Evolutionary conservation across 1,140 invertebrate species (phyloP).

Genomic region (Oscheius sp.): DNA sequence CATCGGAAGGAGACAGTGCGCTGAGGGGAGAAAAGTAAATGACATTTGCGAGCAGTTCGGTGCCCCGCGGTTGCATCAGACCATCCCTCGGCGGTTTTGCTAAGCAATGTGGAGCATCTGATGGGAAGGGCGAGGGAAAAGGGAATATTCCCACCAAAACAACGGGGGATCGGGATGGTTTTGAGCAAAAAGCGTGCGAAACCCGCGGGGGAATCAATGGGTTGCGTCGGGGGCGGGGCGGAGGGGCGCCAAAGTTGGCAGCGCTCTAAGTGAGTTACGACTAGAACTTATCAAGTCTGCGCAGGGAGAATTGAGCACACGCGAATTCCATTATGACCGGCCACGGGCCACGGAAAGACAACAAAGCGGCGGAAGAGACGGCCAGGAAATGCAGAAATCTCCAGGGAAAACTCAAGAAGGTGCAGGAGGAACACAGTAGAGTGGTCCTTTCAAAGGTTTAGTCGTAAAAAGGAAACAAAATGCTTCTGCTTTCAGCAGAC

Average conservation of each 20-base stretch:
- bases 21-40: background rate
- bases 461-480: no score
- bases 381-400: no score
- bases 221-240: background rate
- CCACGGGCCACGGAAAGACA: no score
- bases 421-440: no score
- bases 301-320: no score
- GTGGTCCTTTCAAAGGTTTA: no score
- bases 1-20: background rate
- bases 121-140: background rate
- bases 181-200: background rate
- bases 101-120: background rate
- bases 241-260: background rate
- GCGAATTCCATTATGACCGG: no score
- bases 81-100: background rate
- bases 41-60: background rate
- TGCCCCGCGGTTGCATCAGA: background rate
- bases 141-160: background rate
- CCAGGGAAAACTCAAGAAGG: no score
- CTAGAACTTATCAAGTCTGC: no score
- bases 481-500: no score
- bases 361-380: no score
- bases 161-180: background rate
- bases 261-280: background rate
- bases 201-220: background rate